phyloP scores from a whole-genome alignment of 2,888 invertebrate genomes.

The Chromoteleia sp. region DNA sequence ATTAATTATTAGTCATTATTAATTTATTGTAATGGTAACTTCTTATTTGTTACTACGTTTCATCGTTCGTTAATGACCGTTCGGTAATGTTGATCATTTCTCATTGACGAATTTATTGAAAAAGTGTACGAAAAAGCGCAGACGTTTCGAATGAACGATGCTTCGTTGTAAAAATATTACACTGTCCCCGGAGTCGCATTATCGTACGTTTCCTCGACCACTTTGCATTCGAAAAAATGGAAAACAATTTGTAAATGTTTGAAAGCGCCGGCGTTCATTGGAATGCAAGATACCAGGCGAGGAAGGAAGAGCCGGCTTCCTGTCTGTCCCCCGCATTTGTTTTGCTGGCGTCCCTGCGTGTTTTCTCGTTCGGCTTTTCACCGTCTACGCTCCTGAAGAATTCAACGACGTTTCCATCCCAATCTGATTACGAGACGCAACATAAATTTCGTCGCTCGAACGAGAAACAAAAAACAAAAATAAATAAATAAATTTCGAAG shows the following conservation, averaged over 20 bases:
- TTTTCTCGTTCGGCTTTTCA: constrained; percentile 52
- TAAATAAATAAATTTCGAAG: constrained; percentile 4
- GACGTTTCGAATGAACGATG: too few species aligned
- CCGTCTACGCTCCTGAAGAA: constrained; percentile 21
- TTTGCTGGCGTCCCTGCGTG: constrained; percentile 26
- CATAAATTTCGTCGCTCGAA: constrained; percentile 38
- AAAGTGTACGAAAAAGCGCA: too few species aligned
- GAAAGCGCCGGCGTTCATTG: constrained; percentile 78
- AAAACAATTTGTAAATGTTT: constrained; percentile 76
- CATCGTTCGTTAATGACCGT: too few species aligned
- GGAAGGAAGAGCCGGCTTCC: constrained; percentile 79
- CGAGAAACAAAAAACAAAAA: background rate
- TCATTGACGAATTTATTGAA: too few species aligned
- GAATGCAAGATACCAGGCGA: constrained; percentile 82
- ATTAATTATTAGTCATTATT: too few species aligned
- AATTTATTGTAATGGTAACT: too few species aligned
- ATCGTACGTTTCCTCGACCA: background rate
- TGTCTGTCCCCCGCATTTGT: constrained; percentile 71
- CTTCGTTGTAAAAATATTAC: too few species aligned
- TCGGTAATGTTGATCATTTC: too few species aligned
- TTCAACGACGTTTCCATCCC: constrained; percentile 30
- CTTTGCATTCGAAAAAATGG: constrained; percentile 33
- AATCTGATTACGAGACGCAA: constrained; percentile 13
- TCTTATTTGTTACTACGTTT: too few species aligned
- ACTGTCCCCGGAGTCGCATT: too few species aligned